Evolutionary conservation across 2,888 invertebrate species (phyloP), one percentile per base, ranked within the genome.

Genomic region (Drosophila glabriapex): DNA sequence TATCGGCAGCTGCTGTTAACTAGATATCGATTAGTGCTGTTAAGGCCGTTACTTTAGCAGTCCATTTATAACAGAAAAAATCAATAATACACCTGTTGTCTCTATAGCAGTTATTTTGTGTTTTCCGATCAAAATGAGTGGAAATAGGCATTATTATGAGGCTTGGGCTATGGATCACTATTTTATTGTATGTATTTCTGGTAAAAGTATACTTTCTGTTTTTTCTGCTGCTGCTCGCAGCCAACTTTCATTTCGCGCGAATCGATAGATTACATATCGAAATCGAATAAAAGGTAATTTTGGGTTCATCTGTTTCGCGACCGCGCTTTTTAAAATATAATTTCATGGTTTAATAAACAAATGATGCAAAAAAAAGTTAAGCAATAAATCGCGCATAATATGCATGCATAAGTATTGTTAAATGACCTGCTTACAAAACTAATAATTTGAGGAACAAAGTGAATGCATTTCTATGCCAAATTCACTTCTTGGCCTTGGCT

Each of bases 401-500:
- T 31, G n/a, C 61, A 62, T 77, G 62, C 55, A 37, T 49, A 75
- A 58, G 29, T 39, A 53, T 19, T 10, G 33, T 6, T 49, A 22
- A 46, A 52, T 63, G 25, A 10, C 25, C 37, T 69, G 43, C 19
- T 53, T 60, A 70, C 19, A 59, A 31, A 49, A 56, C 16, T 66
- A 69, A 74, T 31, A 52, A 31, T 49, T 29, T 66, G 28, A 53
- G 54, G 39, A 64, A 61, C 46, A 54, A 43, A 1, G 29, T 19
- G 5, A 39, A 35, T 31, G 16, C 9, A 41, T n/a, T 56, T 56
- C 9, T 3, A 9, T 39, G 41, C 2, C 7, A 29, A 19, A 22
- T 72, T 81, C 60, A 92, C 59, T 92, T 91, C 67, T 92, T 92
- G 16, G 87, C 65, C 70, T 91, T 92, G 16, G 83, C 69, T 37